Percentiles rank a stretch among this genome's conserved stretches.
These are phyloP conservation scores for Galago senegalensis DNA, from an alignment of 2,797 vertebrate genomes.

Conservation along the genomic window DNA sequence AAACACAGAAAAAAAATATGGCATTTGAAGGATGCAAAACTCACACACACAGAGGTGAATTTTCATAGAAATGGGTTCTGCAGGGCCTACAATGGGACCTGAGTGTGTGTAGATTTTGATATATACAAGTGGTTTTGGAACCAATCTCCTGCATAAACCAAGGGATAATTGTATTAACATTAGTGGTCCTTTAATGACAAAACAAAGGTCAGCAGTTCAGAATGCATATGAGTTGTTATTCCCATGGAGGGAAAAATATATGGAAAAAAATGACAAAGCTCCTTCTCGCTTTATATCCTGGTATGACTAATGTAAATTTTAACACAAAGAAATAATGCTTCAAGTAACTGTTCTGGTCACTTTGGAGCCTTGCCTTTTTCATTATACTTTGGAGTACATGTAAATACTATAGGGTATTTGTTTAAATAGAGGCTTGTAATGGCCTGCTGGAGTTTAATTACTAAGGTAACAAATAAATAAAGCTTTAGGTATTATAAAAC, in stretches of 20 bases:
- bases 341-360: slow-evolving; percentile 6
- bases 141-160: not conserved
- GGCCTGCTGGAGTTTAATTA: slow-evolving; percentile 66
- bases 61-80: not conserved
- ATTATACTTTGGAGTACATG: not conserved
- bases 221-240: slow-evolving; percentile 43
- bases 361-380: not conserved
- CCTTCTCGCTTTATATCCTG: not conserved
- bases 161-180: not conserved
- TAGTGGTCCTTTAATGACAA: slow-evolving; percentile 3
- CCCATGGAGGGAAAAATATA: not conserved
- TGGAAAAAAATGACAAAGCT: not conserved
- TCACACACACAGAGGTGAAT: not conserved
- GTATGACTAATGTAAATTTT: slow-evolving; percentile 2
- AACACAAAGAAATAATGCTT: slow-evolving; percentile 30
- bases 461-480: slow-evolving; percentile 74
- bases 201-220: not conserved
- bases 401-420: not conserved
- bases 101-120: too few species aligned
- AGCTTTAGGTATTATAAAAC: slow-evolving; percentile 38
- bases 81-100: not conserved
- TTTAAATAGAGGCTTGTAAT: slow-evolving; percentile 30
- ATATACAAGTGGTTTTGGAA: not conserved
- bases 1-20: not conserved
- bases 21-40: not conserved